Base-by-base conservation (phyloP, 2,797 vertebrate species). In the Liasis olivaceus region DNA sequence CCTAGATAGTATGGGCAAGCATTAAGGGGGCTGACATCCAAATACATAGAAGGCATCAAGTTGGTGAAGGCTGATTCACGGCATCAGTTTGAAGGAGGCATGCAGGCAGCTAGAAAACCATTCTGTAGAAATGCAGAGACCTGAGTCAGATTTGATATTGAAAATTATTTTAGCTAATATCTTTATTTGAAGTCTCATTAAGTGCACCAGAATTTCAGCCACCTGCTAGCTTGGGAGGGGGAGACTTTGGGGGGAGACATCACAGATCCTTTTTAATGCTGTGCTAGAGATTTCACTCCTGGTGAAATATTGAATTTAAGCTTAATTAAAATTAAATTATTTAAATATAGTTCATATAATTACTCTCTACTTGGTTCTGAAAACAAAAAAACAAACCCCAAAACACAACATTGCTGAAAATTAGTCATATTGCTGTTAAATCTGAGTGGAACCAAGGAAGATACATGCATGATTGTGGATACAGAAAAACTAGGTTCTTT, bases 321-420 rank as follows among this genome's bases (percentile, higher is more conserved):
- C 87, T 62, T 88, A 42, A 81, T 81, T 81, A 47, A 81, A 81
- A 81, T 81, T 81, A 81, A 81, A 81, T 81, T 81, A 81, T 81
- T 81, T 81, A 81, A 81, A 47, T 47, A 81, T 42, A 47, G 20
- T 81, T 81, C 72, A 81, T 42, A 81, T 81, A 81, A 81, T 81
- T 81, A 81, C 42, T 81, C 42, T 81, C 77, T 36, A 24, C 77
- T 81, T 81, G 77, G 77, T 81, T 81, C 77, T 24, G 77, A 22
- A 81, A 81, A 81, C 42, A 81, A 81, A 47, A 42, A 81, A 81
- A 81, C 77, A 81, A 81, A 81, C 42, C 77, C 77, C 77, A 81
- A 24, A 81, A 81, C 42, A 81, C 77, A 81, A 81, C 77, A 47
- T 22, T 81, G 77, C 77, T 81, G 42, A 81, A 81, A 47, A 24